Base-by-base conservation (phyloP, 1,140 invertebrate species). In the Neodiprion virginianus region DNA sequence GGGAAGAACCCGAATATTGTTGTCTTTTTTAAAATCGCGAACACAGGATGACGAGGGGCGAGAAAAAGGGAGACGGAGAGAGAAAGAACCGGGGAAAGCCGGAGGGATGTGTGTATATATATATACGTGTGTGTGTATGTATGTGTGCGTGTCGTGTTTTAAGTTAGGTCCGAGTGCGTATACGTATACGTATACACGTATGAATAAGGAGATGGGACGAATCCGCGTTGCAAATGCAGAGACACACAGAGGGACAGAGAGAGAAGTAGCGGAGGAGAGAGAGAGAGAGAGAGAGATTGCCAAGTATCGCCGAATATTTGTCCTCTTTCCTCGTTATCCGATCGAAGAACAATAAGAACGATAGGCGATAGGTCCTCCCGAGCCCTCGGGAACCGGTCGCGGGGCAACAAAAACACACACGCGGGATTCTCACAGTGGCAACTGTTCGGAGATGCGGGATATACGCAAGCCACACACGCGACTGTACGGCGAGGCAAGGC, bases 401-500 rank as follows among this genome's bases (percentile, higher is more conserved):
- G 61, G 47, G 23, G 50, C 47, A 40, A 71, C 69, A 49, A 53
- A 47, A 47, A n/a, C 17, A 71, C 48, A 69, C 48, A 67, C 67
- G 72, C 71, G 66, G 67, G 47, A 71, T 48, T 50, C 48, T 21
- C 72, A 65, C 50, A 69, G 71, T 47, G 49, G 71, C 65, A 50
- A 50, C 76, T 74, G 80, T 72, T 72, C 72, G 72, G 69, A 81
- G 77, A 76, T 79, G 72, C 77, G 76, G 81, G 80, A 66, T 65
- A 66, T 69, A 73, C 53, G 67, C 23, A 21, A 67, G 17, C 53
- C 23, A 14, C 49, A 69, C 28, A 65, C 49, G 50, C 49, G 28
- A 40, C 28, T 40, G 28, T 5, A 40, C 28, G 28, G 28, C 28
- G 28, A 21, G 17, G 28, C 28, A 5, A 40, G 28, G 28, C 28